These are phyloP conservation scores for Siphamia tubifer DNA, from an alignment of 2,113 vertebrate species.

Conservation along the genomic window DNA sequence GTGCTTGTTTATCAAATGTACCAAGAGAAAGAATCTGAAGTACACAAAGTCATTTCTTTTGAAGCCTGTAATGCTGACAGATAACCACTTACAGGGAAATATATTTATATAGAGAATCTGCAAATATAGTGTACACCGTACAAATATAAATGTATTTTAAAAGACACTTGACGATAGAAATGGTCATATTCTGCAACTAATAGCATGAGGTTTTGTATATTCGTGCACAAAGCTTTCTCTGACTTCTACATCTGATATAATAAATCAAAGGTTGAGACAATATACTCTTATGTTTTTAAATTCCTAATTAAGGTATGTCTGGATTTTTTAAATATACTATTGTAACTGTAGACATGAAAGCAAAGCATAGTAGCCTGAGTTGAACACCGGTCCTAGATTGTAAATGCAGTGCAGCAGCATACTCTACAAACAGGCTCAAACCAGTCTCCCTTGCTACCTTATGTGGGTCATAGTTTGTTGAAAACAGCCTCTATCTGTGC, in stretches of 20 bases:
- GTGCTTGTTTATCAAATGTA: constrained; percentile 69
- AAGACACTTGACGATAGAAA: constrained; percentile 71
- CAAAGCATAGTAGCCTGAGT: constrained; percentile 68
- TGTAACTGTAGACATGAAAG: constrained; percentile 65
- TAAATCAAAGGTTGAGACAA: constrained; percentile 57
- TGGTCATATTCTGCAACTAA: constrained; percentile 65
- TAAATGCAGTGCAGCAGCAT: constrained; percentile 65
- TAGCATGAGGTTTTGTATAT: constrained; percentile 55
- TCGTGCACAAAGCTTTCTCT: constrained; percentile 66
- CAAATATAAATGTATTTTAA: constrained; percentile 78
- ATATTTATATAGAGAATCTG: constrained; percentile 63
- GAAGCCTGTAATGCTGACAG: constrained; percentile 61
- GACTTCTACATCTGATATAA: constrained; percentile 52
- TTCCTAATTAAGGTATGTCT: constrained; percentile 57
- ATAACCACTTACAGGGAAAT: constrained; percentile 68
- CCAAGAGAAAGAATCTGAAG: constrained; percentile 74
- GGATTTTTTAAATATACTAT: constrained; percentile 53
- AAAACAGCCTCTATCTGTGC: constrained; percentile 47
- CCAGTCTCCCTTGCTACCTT: constrained; percentile 55
- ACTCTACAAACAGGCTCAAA: constrained; percentile 56
- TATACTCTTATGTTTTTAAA: constrained; percentile 42
- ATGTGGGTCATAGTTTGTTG: constrained; percentile 28
- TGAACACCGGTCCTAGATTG: constrained; percentile 69
- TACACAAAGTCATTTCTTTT: constrained; percentile 44
- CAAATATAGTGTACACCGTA: constrained; percentile 72